Evolutionary conservation across 2,888 invertebrate species (phyloP).

Genomic region (Artemia sinica): DNA sequence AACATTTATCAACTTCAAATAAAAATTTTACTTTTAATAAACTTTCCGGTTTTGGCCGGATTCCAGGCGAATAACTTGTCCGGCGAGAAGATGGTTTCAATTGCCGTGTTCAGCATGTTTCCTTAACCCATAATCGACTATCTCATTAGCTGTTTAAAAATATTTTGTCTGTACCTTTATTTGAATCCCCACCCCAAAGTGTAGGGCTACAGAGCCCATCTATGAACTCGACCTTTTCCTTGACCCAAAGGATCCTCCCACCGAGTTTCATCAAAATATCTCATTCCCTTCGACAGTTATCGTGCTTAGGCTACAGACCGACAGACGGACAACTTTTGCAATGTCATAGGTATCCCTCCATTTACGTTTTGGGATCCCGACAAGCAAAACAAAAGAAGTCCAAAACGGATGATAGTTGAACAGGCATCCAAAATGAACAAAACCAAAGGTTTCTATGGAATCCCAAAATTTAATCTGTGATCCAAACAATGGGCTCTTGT

Average conservation of each 20-base stretch:
- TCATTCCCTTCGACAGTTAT: too few relatives aligned
- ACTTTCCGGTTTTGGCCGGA: slow-evolving; percentile 13
- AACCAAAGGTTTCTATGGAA: neutral
- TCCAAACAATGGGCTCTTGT: neutral
- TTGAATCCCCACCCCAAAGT: neutral
- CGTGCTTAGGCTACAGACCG: too few relatives aligned
- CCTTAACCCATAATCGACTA: neutral
- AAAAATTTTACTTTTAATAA: neutral
- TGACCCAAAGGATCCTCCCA: too few relatives aligned
- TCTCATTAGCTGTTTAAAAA: neutral
- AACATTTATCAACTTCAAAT: slow-evolving; percentile 5
- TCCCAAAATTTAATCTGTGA: neutral
- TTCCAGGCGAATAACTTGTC: neutral
- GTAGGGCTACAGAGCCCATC: neutral
- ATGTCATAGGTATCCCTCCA: too few relatives aligned
- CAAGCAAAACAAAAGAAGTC: too few relatives aligned
- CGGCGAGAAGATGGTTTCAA: neutral
- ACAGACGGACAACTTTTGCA: too few relatives aligned
- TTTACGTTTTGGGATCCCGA: too few relatives aligned
- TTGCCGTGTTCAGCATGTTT: too few relatives aligned
- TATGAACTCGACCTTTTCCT: neutral
- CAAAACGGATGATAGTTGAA: too few relatives aligned
- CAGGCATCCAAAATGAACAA: neutral
- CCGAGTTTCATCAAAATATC: too few relatives aligned
- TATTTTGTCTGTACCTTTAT: neutral